Evolutionary conservation across 2,113 vertebrate genomes (phyloP).

Genomic region (Thalassoma bifasciatum): DNA sequence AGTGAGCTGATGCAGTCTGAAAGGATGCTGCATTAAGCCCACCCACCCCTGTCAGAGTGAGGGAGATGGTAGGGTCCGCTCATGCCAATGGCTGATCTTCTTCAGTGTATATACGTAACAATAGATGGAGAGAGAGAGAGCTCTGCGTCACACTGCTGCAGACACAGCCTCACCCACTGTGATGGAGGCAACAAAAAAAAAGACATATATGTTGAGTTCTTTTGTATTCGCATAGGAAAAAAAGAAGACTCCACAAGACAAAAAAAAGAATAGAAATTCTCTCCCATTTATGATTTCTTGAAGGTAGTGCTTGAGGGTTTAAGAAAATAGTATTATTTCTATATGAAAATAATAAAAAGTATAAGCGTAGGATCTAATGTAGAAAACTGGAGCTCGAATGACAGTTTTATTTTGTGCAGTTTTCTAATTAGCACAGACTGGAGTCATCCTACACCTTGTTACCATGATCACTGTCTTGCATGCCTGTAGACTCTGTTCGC

Average conservation of each 20-base stretch:
- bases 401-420: background rate
- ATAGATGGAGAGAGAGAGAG: slow-evolving; percentile 47
- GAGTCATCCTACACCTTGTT: background rate
- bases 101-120: slow-evolving; percentile 51
- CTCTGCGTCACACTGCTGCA: slow-evolving; percentile 66
- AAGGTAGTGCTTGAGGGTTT: no score
- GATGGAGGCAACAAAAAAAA: slow-evolving; percentile 20
- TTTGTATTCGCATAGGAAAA: no score
- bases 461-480: background rate
- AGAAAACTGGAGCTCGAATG: background rate
- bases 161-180: slow-evolving; percentile 59
- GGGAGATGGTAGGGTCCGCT: slow-evolving; percentile 75
- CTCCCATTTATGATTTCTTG: no score
- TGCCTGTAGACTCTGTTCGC: background rate
- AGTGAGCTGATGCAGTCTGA: background rate
- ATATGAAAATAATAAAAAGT: no score
- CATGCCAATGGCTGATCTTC: slow-evolving; percentile 40
- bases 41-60: slow-evolving; percentile 58
- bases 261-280: no score
- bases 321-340: no score
- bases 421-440: no score
- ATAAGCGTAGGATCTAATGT: background rate
- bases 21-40: slow-evolving; percentile 46
- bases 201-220: slow-evolving; percentile 2
- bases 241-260: background rate